Base-by-base conservation (phyloP, 1,140 invertebrate genomes). In the Pogonomyrmex barbatus region DNA sequence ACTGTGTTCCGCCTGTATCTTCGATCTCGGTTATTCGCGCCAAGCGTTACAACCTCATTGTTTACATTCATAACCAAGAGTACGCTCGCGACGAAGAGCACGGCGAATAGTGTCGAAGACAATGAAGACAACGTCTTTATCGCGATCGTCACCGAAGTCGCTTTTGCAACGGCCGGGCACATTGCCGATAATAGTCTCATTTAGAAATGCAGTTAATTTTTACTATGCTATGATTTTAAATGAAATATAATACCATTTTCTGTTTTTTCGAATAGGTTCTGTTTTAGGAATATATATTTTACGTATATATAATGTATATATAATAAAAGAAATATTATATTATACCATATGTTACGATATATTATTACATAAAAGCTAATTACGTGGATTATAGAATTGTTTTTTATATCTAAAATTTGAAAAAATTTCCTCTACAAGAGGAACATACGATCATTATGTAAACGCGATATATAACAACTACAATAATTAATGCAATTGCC, bases 1-100 rank as follows among this genome's bases (percentile, higher is more conserved):
- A 39, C 58, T 86, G 12, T 68, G 54, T 58, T 52, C 70, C 63
- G 30, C 50, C n/a, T 75, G 81, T 90, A 90, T 90, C 88, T 88
- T 47, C 63, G 71, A 90, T 90, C 89, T 90, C 88, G 60, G 50
- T 90, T 90, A 90, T 85, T 90, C 88, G 62, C 50, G 76, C 17
- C 42, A 33, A 47, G 45, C 70, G 60, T 62, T 70, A 65, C 73
- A 39, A 79, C 65, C 58, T 63, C 83, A 85, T 89, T 89, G 88
- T 89, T 89, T 88, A 89, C 87, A 88, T 89, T 85, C 83, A 70
- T 89, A 78, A 82, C 60, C 60, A 70, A 42, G 76, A 76, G 85
- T 76, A 82, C 76, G 81, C 70, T 78, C 70, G 85, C 76, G 87
- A 24, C 36, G 83, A 89, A 89, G 84, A 86, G 87, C 52, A 67